phyloP scores from a whole-genome alignment of 2,113 vertebrate species.

The Strix aluco region DNA sequence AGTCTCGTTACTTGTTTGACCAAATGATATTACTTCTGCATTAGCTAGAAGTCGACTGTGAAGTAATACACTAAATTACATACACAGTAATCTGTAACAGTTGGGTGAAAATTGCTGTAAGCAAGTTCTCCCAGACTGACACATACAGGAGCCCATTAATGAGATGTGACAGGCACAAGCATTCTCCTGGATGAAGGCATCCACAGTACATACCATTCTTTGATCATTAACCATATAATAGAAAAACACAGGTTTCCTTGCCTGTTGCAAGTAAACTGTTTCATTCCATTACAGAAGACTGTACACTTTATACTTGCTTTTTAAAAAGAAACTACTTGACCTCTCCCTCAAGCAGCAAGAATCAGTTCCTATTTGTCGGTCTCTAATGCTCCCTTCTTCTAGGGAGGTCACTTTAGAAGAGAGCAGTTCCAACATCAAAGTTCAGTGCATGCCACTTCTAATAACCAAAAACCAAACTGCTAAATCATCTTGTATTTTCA shows the following conservation, averaged over 20 bases:
- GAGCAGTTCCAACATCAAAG: not conserved
- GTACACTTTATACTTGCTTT: not conserved
- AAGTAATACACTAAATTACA: not conserved
- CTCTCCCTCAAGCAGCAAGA: not conserved
- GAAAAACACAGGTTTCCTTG: not conserved
- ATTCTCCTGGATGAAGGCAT: not conserved
- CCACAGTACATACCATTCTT: not conserved
- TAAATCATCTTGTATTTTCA: not conserved
- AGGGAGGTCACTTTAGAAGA: not conserved
- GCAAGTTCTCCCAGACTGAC: not conserved
- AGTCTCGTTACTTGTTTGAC: not conserved
- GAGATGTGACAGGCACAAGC: not conserved
- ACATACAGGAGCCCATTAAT: not conserved
- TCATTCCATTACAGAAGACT: not conserved
- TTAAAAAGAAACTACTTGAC: not conserved
- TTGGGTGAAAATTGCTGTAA: not conserved
- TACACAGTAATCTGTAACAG: not conserved
- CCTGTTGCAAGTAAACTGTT: not conserved
- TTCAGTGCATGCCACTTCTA: not conserved
- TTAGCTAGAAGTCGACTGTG: not conserved
- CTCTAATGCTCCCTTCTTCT: not conserved
- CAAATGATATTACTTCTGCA: not conserved
- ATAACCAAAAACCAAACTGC: not conserved
- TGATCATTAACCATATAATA: not conserved
- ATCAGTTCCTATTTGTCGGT: not conserved